Evolutionary conservation across 2,797 vertebrate genomes (phyloP), one percentile per base, ranked within the genome.

Genomic region (Psittacula derbiana): DNA sequence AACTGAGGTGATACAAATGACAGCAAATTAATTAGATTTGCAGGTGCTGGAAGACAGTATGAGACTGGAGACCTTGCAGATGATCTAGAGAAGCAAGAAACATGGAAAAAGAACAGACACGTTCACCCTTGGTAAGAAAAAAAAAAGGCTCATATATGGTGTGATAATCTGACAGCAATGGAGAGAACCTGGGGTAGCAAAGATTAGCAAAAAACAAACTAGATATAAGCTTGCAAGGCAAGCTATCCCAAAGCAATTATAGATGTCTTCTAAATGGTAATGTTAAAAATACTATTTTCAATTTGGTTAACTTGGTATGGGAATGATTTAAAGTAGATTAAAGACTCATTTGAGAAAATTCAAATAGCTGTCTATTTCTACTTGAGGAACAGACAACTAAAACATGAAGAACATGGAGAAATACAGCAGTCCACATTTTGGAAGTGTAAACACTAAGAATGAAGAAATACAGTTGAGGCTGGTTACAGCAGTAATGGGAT

Each of bases 11-110:
- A 95, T 91, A 95, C 91, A 95, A 95, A 95, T 95, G 94, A 97
- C 94, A 96, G 92, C 84, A 95, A 96, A 96, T 97, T 97, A 96
- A 96, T 96, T 96, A 95, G 83, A 96, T 89, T 80, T 93, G 81
- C 92, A 95, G 93, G 91, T 96, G 93, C 61, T 95, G 38, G 67
- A 89, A 93, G 94, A 82, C 71, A 74, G 81, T 90, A 91, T 64
- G 85, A 94, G 79, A 83, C 74, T 73, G 69, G 90, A 95, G 79
- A 95, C 82, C 49, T 71, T 95, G 84, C 60, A 94, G 84, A 95
- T 87, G 57, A 92, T 93, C 74, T 64, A 94, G 27, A 95, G 83
- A 86, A 92, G 46, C 18, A 75, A 87, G 78, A 80, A 90, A 95
- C 1, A 4, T 4, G 19, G 38, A 70, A 92, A 94, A 93, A 86